A percentile compares a stretch with the other conserved stretches of the same genome.
phyloP scores from a whole-genome alignment of 2,113 vertebrate species.

The Furnarius figulus region DNA sequence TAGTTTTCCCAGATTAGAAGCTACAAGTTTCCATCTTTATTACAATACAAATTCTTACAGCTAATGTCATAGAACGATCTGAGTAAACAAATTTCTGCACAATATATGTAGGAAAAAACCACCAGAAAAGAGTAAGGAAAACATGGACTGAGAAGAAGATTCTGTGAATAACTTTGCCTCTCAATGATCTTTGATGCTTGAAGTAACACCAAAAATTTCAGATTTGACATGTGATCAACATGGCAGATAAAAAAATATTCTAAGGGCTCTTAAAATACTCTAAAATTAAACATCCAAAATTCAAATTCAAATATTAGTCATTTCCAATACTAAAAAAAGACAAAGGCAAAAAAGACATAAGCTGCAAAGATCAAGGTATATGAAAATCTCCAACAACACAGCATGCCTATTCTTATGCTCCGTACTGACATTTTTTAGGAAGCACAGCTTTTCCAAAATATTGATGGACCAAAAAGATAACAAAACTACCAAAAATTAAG shows the following conservation, averaged over 20 bases:
- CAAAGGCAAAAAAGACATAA: background rate
- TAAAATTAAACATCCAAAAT: background rate
- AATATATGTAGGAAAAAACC: background rate
- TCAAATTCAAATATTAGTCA: background rate
- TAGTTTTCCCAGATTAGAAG: background rate
- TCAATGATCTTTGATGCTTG: background rate
- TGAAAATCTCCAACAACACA: background rate
- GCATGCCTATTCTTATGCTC: background rate
- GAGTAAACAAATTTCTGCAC: background rate
- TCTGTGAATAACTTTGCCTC: background rate
- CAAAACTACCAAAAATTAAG: background rate
- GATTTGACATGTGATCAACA: background rate
- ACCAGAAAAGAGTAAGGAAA: background rate
- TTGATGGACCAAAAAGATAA: background rate
- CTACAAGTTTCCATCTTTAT: background rate
- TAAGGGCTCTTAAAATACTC: background rate
- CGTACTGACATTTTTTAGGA: background rate
- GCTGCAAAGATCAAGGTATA: background rate
- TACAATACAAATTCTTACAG: background rate
- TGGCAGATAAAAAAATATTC: background rate
- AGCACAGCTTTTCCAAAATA: background rate
- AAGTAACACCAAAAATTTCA: background rate
- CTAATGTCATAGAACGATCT: background rate
- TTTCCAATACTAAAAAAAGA: background rate
- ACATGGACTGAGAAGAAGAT: background rate